A percentile compares a stretch with the other conserved stretches of the same genome.
phyloP scores from a whole-genome alignment of 2,113 vertebrate species.

The Hippocampus barbouri region DNA sequence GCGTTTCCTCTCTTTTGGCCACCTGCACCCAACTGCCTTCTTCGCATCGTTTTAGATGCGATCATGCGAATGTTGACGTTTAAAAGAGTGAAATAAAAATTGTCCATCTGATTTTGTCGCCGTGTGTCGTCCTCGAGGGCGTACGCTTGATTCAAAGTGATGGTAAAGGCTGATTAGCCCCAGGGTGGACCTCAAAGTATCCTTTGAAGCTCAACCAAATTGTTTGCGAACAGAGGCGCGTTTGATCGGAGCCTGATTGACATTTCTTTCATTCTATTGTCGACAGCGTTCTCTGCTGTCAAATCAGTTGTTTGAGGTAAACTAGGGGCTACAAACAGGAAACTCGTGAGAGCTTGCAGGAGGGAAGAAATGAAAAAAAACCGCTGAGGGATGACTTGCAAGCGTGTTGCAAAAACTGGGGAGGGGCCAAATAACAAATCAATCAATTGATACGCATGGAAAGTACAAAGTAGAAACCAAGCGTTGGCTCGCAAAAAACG shows the following conservation, averaged over 20 bases:
- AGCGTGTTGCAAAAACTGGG: not conserved
- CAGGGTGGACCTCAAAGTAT: constrained; percentile 2
- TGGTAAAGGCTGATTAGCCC: constrained; percentile 7
- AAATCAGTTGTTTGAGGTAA: constrained; percentile 16
- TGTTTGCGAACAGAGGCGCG: not conserved
- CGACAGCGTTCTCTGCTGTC: constrained; percentile 4
- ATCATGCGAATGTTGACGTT: not conserved
- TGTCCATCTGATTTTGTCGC: not conserved
- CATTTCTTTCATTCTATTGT: constrained; percentile 1
- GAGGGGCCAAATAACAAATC: not conserved
- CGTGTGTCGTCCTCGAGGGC: not conserved
- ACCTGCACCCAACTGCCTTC: not conserved
- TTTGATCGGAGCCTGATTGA: constrained; percentile 3
- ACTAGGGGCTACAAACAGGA: not conserved
- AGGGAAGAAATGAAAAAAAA: not conserved
- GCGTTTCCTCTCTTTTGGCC: not conserved
- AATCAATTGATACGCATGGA: not conserved
- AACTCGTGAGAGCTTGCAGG: not conserved
- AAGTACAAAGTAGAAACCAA: too few species aligned
- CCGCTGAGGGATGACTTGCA: not conserved
- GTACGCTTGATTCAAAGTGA: constrained; percentile 1
- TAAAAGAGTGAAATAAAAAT: constrained; percentile 2
- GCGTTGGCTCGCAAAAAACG: too few species aligned
- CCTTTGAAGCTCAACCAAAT: constrained; percentile 2
- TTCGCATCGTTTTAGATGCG: not conserved